Evolutionary conservation across 2,113 vertebrate species (phyloP).

Genomic region (Sylvilagus bachmani): DNA sequence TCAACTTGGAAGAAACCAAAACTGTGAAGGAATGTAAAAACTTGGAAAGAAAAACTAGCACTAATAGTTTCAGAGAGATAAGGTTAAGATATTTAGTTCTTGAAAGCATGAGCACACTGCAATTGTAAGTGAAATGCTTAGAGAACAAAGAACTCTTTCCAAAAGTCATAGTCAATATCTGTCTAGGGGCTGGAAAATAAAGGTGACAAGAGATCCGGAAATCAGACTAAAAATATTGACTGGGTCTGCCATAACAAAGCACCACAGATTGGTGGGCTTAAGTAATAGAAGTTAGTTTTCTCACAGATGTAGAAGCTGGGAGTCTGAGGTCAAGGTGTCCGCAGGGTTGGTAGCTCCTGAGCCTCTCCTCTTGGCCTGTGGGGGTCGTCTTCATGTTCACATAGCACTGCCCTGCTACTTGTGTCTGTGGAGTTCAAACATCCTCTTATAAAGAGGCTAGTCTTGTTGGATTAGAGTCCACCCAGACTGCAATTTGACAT

Average conservation of each 20-base stretch:
- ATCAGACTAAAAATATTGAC: neutral
- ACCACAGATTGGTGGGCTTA: neutral
- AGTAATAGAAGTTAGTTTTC: neutral
- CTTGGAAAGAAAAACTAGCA: neutral
- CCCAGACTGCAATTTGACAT: neutral
- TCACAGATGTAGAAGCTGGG: neutral
- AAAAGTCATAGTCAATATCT: too few relatives aligned
- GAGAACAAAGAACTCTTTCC: neutral
- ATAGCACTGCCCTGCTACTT: accelerated
- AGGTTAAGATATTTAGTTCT: neutral
- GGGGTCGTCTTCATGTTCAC: neutral
- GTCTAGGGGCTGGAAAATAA: neutral
- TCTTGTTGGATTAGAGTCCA: neutral
- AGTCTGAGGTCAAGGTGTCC: neutral
- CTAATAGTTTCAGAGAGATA: neutral
- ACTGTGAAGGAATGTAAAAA: neutral
- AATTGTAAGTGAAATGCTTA: neutral
- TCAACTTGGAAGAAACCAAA: neutral
- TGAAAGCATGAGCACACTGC: neutral
- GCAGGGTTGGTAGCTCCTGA: neutral
- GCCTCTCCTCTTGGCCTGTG: neutral
- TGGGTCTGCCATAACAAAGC: neutral
- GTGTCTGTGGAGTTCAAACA: neutral
- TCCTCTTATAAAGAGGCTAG: neutral
- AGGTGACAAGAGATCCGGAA: neutral